Percentiles rank a stretch among this genome's conserved stretches.
phyloP scores from a whole-genome alignment of 2,888 invertebrate species.

The Ophion slaviceki region DNA sequence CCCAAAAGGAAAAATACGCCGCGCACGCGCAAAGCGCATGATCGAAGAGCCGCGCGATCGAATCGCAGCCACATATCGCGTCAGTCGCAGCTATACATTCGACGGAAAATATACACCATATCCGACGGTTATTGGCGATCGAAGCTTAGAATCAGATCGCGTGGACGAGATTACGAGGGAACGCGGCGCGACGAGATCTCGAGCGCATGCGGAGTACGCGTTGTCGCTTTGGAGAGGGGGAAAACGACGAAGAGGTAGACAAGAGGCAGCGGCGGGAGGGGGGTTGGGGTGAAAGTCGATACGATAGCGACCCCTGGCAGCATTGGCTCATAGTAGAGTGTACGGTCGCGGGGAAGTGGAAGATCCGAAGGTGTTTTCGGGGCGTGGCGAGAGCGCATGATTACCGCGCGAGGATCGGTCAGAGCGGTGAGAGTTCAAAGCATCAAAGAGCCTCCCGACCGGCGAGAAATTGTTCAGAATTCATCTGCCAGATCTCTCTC shows the following conservation, averaged over 20 bases:
- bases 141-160: constrained; percentile 77
- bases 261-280: neutral
- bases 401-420: constrained; percentile 83
- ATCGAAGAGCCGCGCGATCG: constrained; percentile 61
- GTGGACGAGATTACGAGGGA: constrained; percentile 71
- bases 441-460: constrained; percentile 82
- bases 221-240: constrained; percentile 7
- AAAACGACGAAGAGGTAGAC: neutral
- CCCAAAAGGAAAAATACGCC: neutral
- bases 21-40: constrained; percentile 39
- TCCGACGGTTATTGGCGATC: constrained; percentile 69
- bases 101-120: constrained; percentile 48
- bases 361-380: constrained; percentile 82
- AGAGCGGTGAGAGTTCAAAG: constrained; percentile 84
- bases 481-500: constrained; percentile 75
- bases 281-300: constrained; percentile 38
- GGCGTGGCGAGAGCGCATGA: constrained; percentile 83
- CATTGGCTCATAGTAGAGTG: constrained; percentile 23
- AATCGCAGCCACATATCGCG: constrained; percentile 44
- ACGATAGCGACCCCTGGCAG: constrained; percentile 49
- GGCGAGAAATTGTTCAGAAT: constrained; percentile 82
- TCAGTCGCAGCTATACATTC: constrained; percentile 55
- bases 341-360: constrained; percentile 36
- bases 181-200: constrained; percentile 18
- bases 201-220: constrained; percentile 62